phyloP scores from a whole-genome alignment of 2,113 vertebrate species.

The Notothenia coriiceps region DNA sequence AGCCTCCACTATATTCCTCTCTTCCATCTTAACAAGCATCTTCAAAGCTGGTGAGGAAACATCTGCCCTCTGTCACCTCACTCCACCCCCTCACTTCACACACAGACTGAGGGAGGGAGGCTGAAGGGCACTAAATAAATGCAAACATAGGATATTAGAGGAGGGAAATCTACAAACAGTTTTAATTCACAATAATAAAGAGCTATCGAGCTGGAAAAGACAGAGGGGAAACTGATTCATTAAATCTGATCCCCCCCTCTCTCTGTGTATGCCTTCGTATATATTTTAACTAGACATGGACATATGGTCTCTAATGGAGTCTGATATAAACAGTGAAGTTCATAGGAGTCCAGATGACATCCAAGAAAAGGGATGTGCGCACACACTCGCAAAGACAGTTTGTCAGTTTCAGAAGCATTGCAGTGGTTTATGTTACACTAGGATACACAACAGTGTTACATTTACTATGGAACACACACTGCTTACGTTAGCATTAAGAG shows the following conservation, averaged over 20 bases:
- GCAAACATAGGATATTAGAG: background rate
- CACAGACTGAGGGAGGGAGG: background rate
- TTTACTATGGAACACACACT: slow-evolving; percentile 25
- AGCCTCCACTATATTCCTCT: slow-evolving; percentile 38
- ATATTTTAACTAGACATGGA: slow-evolving; percentile 31
- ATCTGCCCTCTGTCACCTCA: slow-evolving; percentile 67
- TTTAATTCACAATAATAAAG: slow-evolving; percentile 1
- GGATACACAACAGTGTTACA: background rate
- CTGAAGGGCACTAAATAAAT: slow-evolving; percentile 23
- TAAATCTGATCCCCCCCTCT: background rate
- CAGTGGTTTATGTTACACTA: slow-evolving; percentile 46
- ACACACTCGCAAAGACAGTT: slow-evolving; percentile 26
- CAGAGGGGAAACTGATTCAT: slow-evolving; percentile 19
- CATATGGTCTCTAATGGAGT: slow-evolving; percentile 38
- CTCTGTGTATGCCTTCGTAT: slow-evolving; percentile 21
- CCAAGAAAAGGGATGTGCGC: slow-evolving; percentile 5
- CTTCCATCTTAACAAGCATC: slow-evolving; percentile 55
- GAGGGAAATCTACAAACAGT: background rate
- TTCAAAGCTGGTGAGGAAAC: slow-evolving; percentile 72
- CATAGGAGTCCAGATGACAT: slow-evolving; percentile 19
- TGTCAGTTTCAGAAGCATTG: slow-evolving; percentile 21
- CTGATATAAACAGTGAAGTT: slow-evolving; percentile 53
- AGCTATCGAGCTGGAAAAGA: background rate
- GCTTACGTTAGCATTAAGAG: slow-evolving; percentile 37
- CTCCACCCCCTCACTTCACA: slow-evolving; percentile 76